A percentile compares a stretch with the other conserved stretches of the same genome.
Conservation (phyloP, 2,888 invertebrate species). For the Hoplodrina blanda region DNA sequence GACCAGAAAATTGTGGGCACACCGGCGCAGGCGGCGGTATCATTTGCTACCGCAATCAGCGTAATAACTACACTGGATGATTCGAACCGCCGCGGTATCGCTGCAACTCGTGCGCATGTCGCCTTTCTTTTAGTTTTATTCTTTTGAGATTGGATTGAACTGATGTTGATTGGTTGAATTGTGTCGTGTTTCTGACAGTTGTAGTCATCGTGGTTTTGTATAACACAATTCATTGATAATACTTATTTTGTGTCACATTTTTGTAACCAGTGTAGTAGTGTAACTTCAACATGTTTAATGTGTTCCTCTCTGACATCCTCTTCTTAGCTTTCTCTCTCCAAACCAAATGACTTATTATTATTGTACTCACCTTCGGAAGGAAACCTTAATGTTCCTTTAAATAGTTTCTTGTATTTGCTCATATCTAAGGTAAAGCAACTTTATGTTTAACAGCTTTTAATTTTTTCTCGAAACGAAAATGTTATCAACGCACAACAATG, state of each 20-base stretch:
- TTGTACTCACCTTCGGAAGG: too few relatives aligned
- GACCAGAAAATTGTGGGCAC: slow-evolving; percentile 55
- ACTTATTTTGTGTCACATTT: not conserved
- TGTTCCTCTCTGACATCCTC: not conserved
- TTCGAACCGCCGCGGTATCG: slow-evolving; percentile 48
- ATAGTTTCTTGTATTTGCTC: not conserved
- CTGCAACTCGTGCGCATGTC: slow-evolving; percentile 57
- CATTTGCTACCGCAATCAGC: slow-evolving; percentile 66
- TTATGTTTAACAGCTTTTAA: slow-evolving; percentile 23
- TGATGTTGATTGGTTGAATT: slow-evolving; percentile 39
- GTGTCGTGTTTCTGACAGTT: slow-evolving; percentile 32
- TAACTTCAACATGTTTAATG: not conserved
- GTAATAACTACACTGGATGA: slow-evolving; percentile 64
- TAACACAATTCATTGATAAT: not conserved
- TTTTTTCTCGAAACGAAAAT: slow-evolving; percentile 41
- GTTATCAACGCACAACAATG: slow-evolving; percentile 39
- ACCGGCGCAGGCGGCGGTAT: slow-evolving; percentile 50
- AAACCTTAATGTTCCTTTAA: not conserved
- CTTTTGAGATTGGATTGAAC: slow-evolving; percentile 27
- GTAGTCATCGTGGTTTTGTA: not conserved
- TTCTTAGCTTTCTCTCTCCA: not conserved
- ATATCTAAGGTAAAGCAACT: too few relatives aligned
- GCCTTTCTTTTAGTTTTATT: slow-evolving; percentile 33
- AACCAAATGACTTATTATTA: not conserved
- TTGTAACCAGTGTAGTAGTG: not conserved